A percentile compares a stretch with the other conserved stretches of the same genome.
Conservation (phyloP, 2,888 invertebrate genomes). For the Cyrtodaria siliqua region DNA sequence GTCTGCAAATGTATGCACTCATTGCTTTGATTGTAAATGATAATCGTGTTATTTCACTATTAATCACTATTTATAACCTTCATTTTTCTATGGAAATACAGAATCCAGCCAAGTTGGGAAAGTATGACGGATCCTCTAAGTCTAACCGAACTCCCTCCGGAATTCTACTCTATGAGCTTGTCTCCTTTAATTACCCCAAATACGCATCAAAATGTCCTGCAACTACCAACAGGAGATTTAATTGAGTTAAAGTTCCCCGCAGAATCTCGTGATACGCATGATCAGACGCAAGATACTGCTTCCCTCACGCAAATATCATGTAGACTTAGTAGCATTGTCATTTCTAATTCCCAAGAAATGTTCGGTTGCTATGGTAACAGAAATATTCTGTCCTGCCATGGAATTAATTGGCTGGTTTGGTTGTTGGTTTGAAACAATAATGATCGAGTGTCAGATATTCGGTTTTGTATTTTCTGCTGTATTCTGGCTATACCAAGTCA, state of each 20-base stretch:
- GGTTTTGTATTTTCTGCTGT: constrained; percentile 17
- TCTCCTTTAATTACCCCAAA: constrained; percentile 54
- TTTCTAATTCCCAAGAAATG: constrained; percentile 64
- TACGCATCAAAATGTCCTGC: constrained; percentile 54
- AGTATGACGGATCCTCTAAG: no score
- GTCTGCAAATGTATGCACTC: no score
- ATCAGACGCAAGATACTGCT: constrained; percentile 33
- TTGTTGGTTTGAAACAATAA: constrained; percentile 39
- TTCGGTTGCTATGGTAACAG: constrained; percentile 55
- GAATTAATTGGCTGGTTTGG: constrained; percentile 65
- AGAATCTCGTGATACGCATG: constrained; percentile 34
- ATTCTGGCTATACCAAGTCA: not conserved
- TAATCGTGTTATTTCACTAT: no score
- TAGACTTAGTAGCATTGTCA: constrained; percentile 61
- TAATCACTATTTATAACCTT: no score
- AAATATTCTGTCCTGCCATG: constrained; percentile 50
- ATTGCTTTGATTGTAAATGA: no score
- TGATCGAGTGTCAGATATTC: constrained; percentile 28
- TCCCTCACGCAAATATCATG: constrained; percentile 59
- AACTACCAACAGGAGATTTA: constrained; percentile 44
- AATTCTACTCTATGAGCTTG: constrained; percentile 47
- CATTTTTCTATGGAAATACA: no score
- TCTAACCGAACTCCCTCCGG: constrained; percentile 24
- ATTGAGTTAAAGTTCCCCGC: constrained; percentile 58
- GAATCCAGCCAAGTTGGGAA: no score